These are phyloP conservation scores for Macaria notata DNA, from an alignment of 2,888 invertebrate genomes.

Conservation along the genomic window DNA sequence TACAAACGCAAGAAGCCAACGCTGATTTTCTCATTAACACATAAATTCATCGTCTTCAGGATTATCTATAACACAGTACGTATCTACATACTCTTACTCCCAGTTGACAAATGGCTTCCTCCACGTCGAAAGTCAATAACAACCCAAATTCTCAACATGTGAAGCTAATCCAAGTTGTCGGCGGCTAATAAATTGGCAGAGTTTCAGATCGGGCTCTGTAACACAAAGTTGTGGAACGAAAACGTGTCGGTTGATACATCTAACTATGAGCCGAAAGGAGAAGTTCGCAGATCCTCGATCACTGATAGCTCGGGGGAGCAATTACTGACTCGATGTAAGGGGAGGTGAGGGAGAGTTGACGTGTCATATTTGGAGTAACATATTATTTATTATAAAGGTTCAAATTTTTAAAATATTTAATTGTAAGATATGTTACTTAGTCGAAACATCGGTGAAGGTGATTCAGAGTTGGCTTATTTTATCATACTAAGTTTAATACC, in stretches of 20 bases:
- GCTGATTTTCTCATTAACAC: too few relatives aligned
- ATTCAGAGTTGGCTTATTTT: too few relatives aligned
- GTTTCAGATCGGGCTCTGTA: constrained; percentile 51
- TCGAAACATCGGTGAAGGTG: too few relatives aligned
- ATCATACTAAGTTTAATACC: too few relatives aligned
- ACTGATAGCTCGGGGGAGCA: constrained; percentile 41
- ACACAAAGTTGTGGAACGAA: constrained; percentile 42
- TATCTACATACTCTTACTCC: too few relatives aligned
- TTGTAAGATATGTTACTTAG: too few relatives aligned
- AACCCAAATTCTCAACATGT: constrained; percentile 32
- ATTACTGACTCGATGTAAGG: constrained; percentile 34
- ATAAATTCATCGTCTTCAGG: too few relatives aligned
- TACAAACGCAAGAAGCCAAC: too few relatives aligned
- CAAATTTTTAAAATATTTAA: too few relatives aligned
- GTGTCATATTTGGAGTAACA: not conserved
- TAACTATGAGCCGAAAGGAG: constrained; percentile 42
- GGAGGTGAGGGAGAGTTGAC: constrained; percentile 5
- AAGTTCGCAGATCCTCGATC: constrained; percentile 48
- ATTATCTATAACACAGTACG: too few relatives aligned
- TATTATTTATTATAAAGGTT: too few relatives aligned
- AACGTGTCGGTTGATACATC: constrained; percentile 43
- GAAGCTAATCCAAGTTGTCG: constrained; percentile 47
- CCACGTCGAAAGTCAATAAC: constrained; percentile 16
- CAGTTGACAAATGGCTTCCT: constrained; percentile 11
- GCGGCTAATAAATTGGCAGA: constrained; percentile 57